Evolutionary conservation across 2,888 invertebrate species (phyloP), one percentile per base, ranked within the genome.

Genomic region (Aporophyla nigra): DNA sequence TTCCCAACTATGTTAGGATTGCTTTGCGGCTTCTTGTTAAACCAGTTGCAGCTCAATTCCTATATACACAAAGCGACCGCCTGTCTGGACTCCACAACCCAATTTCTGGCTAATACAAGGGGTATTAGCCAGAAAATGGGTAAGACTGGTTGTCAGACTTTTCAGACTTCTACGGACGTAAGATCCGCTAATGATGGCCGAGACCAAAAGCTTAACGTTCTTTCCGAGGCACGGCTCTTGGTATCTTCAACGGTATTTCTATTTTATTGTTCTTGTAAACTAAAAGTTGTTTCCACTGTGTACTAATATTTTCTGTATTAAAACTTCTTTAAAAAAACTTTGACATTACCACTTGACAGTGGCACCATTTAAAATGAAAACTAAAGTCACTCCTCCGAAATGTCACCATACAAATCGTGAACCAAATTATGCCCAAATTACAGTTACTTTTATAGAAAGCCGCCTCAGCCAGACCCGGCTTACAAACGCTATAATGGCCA

Each of bases 361-460:
- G 10, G 56, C 40, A 9, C 14, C n/a, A 53, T 68, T 62, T 54
- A 77, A 51, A 74, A 82, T 12, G 12, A 74, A 59, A 74, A 62
- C 10, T 7, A 53, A 58, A n/a, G 58, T 82, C 74, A 65, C 53
- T 24, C 53, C 12, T 54, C 16, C 54, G 79, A 84, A 79, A 69
- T 72, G 68, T 66, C 73, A 83, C 43, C 21, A 59, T 65, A 69
- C 43, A 9, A 58, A 73, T 51, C 24, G 5, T 61, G 56, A 65
- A 63, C 21, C 21, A 76, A 82, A 66, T 43, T 79, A 16, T n/a
- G 5, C 1, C 19, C 43, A 75, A 75, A 69, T 71, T 71, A 49
- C 61, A n/a, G 21, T 67, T 53, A 59, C 67, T 62, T 58, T 7
- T 53, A 49, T n/a, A 54, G 69, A 51, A 76, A 76, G n/a, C 68